Percentiles rank a stretch among this genome's conserved stretches.
Evolutionary conservation across 35 echinoderm and acorn worm genomes (phyloP).

Genomic region (Ophiothrix spiculata): DNA sequence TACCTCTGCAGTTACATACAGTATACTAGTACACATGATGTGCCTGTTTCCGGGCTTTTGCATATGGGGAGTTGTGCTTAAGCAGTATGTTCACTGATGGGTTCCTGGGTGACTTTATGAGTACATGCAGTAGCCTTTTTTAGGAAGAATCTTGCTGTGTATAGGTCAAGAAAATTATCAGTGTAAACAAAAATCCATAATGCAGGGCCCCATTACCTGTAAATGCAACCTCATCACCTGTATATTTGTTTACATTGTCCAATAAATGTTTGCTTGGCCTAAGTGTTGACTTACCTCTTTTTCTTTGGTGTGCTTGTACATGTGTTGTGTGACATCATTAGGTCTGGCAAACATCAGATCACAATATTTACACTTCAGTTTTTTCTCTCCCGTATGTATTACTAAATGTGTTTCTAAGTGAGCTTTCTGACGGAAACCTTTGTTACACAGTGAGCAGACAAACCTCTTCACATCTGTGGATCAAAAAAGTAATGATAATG

Average conservation of each 20-base stretch:
- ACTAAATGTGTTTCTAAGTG: constrained; percentile 69
- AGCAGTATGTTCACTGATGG: not conserved
- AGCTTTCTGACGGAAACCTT: constrained; percentile 78
- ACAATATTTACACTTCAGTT: constrained; percentile 76
- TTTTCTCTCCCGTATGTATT: constrained; percentile 78
- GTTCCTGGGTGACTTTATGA: not conserved
- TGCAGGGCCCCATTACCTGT: not conserved
- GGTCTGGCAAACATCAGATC: constrained; percentile 54
- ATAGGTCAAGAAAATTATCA: not conserved
- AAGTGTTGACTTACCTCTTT: constrained; percentile 59
- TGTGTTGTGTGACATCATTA: constrained; percentile 60
- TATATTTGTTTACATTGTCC: not conserved
- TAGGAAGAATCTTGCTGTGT: not conserved
- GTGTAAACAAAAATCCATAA: not conserved
- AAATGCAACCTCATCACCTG: not conserved
- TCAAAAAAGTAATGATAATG: not conserved
- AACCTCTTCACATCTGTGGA: constrained; percentile 74
- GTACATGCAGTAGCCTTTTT: not conserved
- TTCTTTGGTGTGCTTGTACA: constrained; percentile 54
- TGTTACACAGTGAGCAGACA: constrained; percentile 61
- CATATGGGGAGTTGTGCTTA: no score
- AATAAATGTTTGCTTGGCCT: not conserved
- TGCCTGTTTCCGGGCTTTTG: no score
- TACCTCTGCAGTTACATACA: no score
- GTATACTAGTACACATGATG: no score